Evolutionary conservation across 1,140 invertebrate genomes (phyloP).

Genomic region (Drosophila equinoxialis): DNA sequence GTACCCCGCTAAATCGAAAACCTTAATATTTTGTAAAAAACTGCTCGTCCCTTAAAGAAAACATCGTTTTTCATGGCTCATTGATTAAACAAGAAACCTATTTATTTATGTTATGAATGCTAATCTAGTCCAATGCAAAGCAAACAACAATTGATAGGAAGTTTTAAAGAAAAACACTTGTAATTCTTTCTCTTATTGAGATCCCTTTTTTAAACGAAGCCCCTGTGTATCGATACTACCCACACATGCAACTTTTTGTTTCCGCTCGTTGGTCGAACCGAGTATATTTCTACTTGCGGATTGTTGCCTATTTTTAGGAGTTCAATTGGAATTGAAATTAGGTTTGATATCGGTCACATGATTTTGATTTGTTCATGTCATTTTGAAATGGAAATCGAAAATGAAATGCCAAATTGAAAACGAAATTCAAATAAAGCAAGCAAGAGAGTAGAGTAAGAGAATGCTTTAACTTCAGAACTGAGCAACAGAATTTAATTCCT

Average conservation of each 20-base stretch:
- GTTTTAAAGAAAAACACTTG: too few relatives aligned
- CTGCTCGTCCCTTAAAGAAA: too few relatives aligned
- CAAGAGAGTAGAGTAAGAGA: slow-evolving; percentile 5
- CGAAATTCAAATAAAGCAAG: not conserved
- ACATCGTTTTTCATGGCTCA: too few relatives aligned
- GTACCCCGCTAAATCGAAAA: too few relatives aligned
- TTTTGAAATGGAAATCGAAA: slow-evolving; percentile 6
- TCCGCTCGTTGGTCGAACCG: not conserved
- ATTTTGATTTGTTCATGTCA: slow-evolving; percentile 4
- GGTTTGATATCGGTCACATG: not conserved
- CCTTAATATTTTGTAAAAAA: too few relatives aligned
- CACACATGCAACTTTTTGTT: not conserved
- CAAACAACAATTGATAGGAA: too few relatives aligned
- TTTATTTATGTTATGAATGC: too few relatives aligned
- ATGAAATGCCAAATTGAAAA: not conserved
- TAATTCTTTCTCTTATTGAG: not conserved
- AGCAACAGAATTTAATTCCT: slow-evolving; percentile 20
- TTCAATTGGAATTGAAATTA: slow-evolving; percentile 9
- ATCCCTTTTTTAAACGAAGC: too few relatives aligned
- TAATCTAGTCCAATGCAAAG: too few relatives aligned
- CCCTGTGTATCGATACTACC: not conserved
- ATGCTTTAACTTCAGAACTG: not conserved
- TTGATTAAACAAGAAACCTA: too few relatives aligned
- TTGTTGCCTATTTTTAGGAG: slow-evolving; percentile 18
- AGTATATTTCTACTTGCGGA: not conserved